Percentiles rank a stretch among this genome's conserved stretches.
These are phyloP conservation scores for Perizoma affinitatum DNA, from an alignment of 2,888 invertebrate genomes.

Conservation along the genomic window DNA sequence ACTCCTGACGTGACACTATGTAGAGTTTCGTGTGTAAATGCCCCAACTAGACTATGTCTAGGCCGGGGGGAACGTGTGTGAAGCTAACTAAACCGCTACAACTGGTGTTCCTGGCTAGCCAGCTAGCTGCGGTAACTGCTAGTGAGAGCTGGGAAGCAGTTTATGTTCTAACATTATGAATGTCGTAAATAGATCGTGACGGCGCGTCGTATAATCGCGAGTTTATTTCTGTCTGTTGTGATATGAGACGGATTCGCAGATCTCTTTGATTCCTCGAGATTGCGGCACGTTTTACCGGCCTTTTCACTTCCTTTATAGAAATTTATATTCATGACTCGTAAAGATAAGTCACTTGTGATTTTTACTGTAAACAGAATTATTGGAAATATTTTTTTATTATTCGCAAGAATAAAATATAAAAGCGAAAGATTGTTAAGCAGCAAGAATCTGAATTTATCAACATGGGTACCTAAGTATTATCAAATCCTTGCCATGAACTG, in stretches of 20 bases:
- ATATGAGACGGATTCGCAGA: conserved; percentile 19
- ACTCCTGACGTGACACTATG: no score
- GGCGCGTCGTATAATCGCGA: conserved; percentile 9
- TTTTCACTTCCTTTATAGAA: conserved; percentile 17
- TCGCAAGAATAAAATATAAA: conserved; percentile 7
- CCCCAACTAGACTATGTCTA: no score
- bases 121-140: neutral
- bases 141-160: conserved; percentile 10
- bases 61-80: no score
- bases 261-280: conserved; percentile 25
- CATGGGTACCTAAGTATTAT: no score
- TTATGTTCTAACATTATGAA: conserved; percentile 30
- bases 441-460: no score
- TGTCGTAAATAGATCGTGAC: conserved; percentile 28
- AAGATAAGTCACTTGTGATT: conserved; percentile 27
- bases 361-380: conserved; percentile 19
- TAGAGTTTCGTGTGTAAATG: no score
- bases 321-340: conserved; percentile 27
- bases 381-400: conserved; percentile 12
- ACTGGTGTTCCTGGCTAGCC: no score
- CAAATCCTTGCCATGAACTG: no score
- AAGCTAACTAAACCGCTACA: no score
- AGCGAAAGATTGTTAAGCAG: no score
- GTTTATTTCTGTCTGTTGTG: conserved; percentile 27
- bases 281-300: conserved; percentile 15